Conservation (phyloP, 2,888 invertebrate species). For the Octodonta nipae region DNA sequence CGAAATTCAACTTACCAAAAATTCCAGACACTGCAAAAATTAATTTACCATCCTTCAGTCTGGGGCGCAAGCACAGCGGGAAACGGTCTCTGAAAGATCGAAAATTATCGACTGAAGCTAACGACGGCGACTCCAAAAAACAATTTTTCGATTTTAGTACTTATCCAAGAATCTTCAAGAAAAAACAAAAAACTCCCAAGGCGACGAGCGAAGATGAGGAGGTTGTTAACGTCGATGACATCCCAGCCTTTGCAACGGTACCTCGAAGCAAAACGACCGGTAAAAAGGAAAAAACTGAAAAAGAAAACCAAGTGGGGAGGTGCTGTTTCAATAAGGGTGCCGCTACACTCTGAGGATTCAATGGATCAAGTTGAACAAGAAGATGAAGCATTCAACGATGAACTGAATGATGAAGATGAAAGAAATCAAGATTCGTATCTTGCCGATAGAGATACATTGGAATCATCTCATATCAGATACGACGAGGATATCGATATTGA, state of each 20-base stretch:
- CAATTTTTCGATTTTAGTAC: slow-evolving; percentile 62
- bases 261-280: too few relatives aligned
- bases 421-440: slow-evolving; percentile 15
- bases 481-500: slow-evolving; percentile 34
- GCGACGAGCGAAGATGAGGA: too few relatives aligned
- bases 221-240: too few relatives aligned
- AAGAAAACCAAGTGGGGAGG: slow-evolving; percentile 15
- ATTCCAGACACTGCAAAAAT: slow-evolving; percentile 50
- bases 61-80: slow-evolving; percentile 31
- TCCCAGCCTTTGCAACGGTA: slow-evolving; percentile 54
- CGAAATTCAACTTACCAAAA: slow-evolving; percentile 47
- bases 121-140: slow-evolving; percentile 41
- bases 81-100: slow-evolving; percentile 32
- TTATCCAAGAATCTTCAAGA: slow-evolving; percentile 56
- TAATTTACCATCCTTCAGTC: slow-evolving; percentile 42
- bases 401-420: slow-evolving; percentile 5
- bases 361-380: slow-evolving; percentile 17
- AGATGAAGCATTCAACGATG: background rate
- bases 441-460: slow-evolving; percentile 12
- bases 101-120: slow-evolving; percentile 39
- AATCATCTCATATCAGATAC: slow-evolving; percentile 30
- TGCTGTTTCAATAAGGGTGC: slow-evolving; percentile 26
- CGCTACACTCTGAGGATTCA: slow-evolving; percentile 31
- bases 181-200: slow-evolving; percentile 18
- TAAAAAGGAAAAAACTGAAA: slow-evolving; percentile 15